These are phyloP conservation scores for Acrossocheilus fasciatus DNA, from an alignment of 2,797 vertebrate species.

Conservation along the genomic window DNA sequence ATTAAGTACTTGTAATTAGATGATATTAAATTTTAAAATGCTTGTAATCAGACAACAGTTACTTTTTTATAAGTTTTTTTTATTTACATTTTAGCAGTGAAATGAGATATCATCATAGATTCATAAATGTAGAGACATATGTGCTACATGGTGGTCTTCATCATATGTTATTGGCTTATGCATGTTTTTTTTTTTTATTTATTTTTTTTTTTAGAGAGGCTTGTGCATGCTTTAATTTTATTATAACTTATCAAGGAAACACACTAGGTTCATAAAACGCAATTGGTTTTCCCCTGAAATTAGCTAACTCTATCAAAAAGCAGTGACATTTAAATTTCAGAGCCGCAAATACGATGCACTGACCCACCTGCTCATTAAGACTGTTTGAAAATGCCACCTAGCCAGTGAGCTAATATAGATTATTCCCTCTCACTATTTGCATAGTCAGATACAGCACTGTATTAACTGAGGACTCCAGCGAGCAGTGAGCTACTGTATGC, in stretches of 20 bases:
- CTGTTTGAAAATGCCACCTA: constrained; percentile 38
- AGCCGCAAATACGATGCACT: constrained; percentile 9
- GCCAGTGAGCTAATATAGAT: constrained; percentile 42
- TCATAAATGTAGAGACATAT: not conserved
- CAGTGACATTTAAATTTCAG: constrained; percentile 43
- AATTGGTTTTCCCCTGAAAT: not conserved
- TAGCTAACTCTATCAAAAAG: constrained; percentile 23
- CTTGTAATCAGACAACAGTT: too few relatives aligned
- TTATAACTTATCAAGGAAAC: not conserved
- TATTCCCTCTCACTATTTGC: constrained; percentile 31
- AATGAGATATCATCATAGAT: not conserved
- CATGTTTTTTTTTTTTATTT: too few relatives aligned
- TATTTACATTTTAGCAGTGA: not conserved
- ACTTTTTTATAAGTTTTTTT: too few relatives aligned
- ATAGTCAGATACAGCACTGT: constrained; percentile 19
- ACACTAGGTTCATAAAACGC: not conserved
- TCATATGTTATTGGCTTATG: not conserved
- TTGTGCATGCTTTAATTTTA: not conserved
- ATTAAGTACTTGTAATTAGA: not conserved
- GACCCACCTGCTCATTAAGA: constrained; percentile 37
- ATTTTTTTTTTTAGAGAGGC: too few relatives aligned
- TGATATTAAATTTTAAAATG: not conserved
- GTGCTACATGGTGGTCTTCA: not conserved
- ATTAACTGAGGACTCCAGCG: constrained; percentile 30
- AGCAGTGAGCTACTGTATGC: constrained; percentile 27